A percentile compares a stretch with the other conserved stretches of the same genome.
Evolutionary conservation across 92 coral and sea anemone genomes (phyloP).

Genomic region (Montipora capitata): DNA sequence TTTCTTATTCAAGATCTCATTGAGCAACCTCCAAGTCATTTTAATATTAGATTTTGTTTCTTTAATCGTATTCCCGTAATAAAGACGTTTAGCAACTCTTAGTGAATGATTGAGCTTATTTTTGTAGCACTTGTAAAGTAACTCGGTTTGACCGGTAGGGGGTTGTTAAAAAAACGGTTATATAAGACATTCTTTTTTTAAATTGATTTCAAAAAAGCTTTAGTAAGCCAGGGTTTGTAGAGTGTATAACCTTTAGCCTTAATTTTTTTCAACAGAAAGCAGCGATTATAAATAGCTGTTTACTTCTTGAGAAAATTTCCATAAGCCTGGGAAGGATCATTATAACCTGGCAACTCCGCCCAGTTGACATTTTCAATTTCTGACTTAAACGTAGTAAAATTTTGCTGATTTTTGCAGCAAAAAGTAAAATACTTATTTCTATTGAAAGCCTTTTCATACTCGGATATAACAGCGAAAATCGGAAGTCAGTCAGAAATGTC

Average conservation of each 20-base stretch:
- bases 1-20: constrained; percentile 21
- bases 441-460: neutral
- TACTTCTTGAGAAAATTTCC: constrained; percentile 24
- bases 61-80: constrained; percentile 2
- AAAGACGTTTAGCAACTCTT: neutral
- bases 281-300: constrained; percentile 47
- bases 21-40: constrained; percentile 22
- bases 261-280: constrained; percentile 62
- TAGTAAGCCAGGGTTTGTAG: constrained; percentile 36
- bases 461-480: neutral
- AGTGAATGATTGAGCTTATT: no score
- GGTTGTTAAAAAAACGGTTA: neutral
- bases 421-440: constrained; percentile 10
- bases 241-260: constrained; percentile 12
- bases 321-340: constrained; percentile 55
- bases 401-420: constrained; percentile 14
- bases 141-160: neutral
- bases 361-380: constrained; percentile 30
- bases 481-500: constrained; percentile 32
- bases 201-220: constrained; percentile 18
- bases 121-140: constrained; percentile 1
- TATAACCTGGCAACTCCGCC: constrained; percentile 43
- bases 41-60: constrained; percentile 16
- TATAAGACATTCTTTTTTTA: neutral
- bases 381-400: constrained; percentile 6